Percentiles rank a stretch among this genome's conserved stretches.
Conservation (phyloP, 2,888 invertebrate species). For the Helicoverpa assulta region DNA sequence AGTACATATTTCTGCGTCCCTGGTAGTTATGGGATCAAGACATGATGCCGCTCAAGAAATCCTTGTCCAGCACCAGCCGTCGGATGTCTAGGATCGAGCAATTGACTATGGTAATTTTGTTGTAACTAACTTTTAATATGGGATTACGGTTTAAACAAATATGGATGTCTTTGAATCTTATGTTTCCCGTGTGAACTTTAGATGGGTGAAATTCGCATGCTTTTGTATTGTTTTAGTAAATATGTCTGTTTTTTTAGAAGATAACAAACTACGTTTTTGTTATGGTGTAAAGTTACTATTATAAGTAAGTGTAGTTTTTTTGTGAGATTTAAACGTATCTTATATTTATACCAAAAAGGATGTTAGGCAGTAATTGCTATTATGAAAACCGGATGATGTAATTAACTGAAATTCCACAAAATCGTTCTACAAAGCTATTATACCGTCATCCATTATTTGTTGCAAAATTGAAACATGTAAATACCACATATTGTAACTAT, state of each 20-base stretch:
- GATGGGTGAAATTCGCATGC: conserved; percentile 19
- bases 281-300: conserved; percentile 17
- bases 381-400: background rate
- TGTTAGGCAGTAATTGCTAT: background rate
- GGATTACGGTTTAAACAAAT: conserved; percentile 47
- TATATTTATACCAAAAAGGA: too few species aligned
- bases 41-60: conserved; percentile 95
- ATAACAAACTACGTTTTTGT: conserved; percentile 1
- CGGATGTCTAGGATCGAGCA: conserved; percentile 95
- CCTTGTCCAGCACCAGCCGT: conserved; percentile 93
- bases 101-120: conserved; percentile 93
- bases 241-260: background rate
- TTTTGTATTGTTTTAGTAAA: conserved; percentile 4
- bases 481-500: conserved; percentile 17
- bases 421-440: conserved; percentile 15
- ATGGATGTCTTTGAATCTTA: conserved; percentile 4
- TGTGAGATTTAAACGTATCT: background rate
- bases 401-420: conserved; percentile 3
- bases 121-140: conserved; percentile 53
- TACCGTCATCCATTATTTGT: conserved; percentile 43
- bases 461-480: conserved; percentile 39
- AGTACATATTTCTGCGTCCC: conserved; percentile 74
- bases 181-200: background rate
- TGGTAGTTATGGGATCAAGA: conserved; percentile 96
- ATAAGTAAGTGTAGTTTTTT: background rate